A percentile compares a stretch with the other conserved stretches of the same genome.
Evolutionary conservation across 2,113 vertebrate genomes (phyloP).

Genomic region (Rhagologus leucostigma): DNA sequence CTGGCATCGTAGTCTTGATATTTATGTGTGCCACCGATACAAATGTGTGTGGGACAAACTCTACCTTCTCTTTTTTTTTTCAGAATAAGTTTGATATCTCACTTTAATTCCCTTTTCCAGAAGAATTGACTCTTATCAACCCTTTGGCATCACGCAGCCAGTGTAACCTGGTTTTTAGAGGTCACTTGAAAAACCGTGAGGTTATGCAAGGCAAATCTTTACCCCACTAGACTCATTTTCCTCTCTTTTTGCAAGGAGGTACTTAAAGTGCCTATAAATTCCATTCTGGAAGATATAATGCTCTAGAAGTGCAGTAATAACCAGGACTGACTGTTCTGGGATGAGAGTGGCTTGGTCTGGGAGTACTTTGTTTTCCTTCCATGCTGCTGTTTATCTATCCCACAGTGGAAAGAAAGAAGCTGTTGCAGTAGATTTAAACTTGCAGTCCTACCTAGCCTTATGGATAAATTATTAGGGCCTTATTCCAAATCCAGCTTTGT

Average conservation of each 20-base stretch:
- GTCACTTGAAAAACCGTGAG: not conserved
- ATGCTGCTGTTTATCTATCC: not conserved
- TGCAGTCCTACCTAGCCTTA: not conserved
- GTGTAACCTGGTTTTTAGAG: not conserved
- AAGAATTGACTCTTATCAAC: not conserved
- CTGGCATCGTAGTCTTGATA: not conserved
- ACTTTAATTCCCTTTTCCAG: not conserved
- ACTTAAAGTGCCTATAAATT: not conserved
- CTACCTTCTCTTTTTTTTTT: not conserved
- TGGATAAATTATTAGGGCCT: conserved; percentile 16
- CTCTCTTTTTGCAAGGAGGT: not conserved
- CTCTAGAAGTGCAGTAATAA: not conserved
- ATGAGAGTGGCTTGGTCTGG: not conserved
- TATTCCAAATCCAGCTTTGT: not conserved
- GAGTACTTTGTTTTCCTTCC: not conserved
- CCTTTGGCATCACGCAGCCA: not conserved
- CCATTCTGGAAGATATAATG: not conserved
- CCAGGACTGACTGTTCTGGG: not conserved
- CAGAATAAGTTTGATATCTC: not conserved
- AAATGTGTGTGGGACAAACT: not conserved
- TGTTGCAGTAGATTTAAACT: conserved; percentile 16
- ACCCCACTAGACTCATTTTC: not conserved
- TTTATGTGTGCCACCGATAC: not conserved
- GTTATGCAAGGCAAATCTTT: not conserved
- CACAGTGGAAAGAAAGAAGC: not conserved